Evolutionary conservation across 2,113 vertebrate species (phyloP).

Genomic region (Cyanoramphus novaezelandiae): DNA sequence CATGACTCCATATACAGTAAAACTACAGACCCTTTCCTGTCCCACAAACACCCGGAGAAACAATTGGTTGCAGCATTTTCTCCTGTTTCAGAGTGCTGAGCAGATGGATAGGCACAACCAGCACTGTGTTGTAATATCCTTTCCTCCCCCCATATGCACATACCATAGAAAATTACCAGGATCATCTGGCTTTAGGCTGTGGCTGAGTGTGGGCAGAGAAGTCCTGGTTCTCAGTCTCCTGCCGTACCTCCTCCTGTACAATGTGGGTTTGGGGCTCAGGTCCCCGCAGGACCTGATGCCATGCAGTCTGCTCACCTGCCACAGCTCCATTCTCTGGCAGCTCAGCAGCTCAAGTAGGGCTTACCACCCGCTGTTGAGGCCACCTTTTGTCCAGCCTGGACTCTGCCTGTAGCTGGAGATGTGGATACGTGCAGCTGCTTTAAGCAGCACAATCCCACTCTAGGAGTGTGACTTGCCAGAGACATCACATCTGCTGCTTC

Average conservation of each 20-base stretch:
- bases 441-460: not conserved
- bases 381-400: not conserved
- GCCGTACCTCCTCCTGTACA: not conserved
- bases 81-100: not conserved
- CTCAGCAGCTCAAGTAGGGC: not conserved
- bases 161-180: rapidly evolving
- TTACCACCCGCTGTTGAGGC: not conserved
- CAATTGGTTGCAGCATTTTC: rapidly evolving
- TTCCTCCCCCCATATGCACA: not conserved
- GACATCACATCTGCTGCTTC: not conserved
- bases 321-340: not conserved
- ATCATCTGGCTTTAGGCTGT: not conserved
- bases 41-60: not conserved
- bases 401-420: not conserved
- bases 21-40: not conserved
- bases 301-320: not conserved
- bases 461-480: not conserved
- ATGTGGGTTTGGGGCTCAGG: not conserved
- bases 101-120: not conserved
- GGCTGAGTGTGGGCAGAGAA: not conserved
- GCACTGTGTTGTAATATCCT: not conserved
- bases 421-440: not conserved
- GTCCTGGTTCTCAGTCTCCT: not conserved
- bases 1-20: too few relatives aligned
- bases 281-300: not conserved